Conservation (phyloP, 2,113 vertebrate species). For the Rhea pennata region DNA sequence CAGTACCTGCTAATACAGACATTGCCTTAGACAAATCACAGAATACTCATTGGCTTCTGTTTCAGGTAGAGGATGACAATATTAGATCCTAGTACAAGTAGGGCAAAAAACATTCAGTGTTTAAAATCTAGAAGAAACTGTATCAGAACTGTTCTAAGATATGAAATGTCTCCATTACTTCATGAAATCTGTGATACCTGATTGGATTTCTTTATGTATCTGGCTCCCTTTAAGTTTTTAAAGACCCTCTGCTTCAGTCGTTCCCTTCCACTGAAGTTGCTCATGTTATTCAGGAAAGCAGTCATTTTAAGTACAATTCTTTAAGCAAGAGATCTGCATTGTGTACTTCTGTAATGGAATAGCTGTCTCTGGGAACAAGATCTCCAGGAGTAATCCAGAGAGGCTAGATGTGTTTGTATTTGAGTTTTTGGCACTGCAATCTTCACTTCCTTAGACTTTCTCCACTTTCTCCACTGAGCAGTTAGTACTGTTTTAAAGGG, state of each 20-base stretch:
- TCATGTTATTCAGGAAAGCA: neutral
- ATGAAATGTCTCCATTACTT: neutral
- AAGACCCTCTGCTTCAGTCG: neutral
- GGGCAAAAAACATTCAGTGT: neutral
- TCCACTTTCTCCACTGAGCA: neutral
- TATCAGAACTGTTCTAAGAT: neutral
- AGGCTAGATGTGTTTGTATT: slow-evolving; percentile 17
- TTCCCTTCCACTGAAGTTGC: neutral
- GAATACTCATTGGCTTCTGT: neutral
- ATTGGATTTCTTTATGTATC: neutral
- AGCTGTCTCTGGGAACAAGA: slow-evolving; percentile 2
- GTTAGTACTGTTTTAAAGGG: slow-evolving; percentile 33
- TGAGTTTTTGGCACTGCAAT: slow-evolving; percentile 22
- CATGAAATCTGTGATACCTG: neutral
- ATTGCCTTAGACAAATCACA: neutral
- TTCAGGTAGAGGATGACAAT: neutral
- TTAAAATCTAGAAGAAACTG: neutral
- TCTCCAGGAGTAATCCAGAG: neutral
- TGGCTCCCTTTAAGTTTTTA: neutral
- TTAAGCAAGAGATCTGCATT: neutral
- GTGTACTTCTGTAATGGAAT: slow-evolving; percentile 30
- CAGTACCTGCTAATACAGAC: neutral
- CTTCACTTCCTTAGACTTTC: slow-evolving; percentile 10
- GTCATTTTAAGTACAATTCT: neutral
- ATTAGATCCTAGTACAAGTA: neutral